phyloP scores from a whole-genome alignment of 2,888 invertebrate genomes.

The Monochamus alternatus region DNA sequence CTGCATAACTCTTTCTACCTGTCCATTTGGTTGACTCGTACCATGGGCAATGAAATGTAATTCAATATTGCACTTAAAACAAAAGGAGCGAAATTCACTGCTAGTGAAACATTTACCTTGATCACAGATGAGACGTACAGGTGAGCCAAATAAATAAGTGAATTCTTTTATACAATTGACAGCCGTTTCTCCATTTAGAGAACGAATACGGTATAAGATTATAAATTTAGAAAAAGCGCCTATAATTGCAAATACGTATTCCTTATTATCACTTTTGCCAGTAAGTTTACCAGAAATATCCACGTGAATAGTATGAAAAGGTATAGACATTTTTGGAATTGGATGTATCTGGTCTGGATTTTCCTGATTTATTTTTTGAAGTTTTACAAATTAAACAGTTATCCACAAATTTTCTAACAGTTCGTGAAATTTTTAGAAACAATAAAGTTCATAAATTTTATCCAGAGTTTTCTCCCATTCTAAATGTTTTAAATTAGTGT shows the following conservation, averaged over 20 bases:
- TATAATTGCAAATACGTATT: slow-evolving; percentile 38
- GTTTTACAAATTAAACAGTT: slow-evolving; percentile 61
- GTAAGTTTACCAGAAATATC: slow-evolving; percentile 49
- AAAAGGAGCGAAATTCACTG: slow-evolving; percentile 21
- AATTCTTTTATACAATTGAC: slow-evolving; percentile 14
- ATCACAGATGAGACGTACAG: slow-evolving; percentile 21
- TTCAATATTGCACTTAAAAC: slow-evolving; percentile 12
- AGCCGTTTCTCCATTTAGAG: background rate
- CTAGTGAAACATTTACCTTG: slow-evolving; percentile 30
- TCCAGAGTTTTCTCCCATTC: slow-evolving; percentile 47
- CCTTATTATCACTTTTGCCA: slow-evolving; percentile 38
- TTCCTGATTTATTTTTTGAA: slow-evolving; percentile 59
- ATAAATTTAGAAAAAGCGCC: slow-evolving; percentile 34
- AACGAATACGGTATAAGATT: background rate
- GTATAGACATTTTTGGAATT: slow-evolving; percentile 57
- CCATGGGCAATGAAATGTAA: slow-evolving; percentile 23
- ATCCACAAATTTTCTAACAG: slow-evolving; percentile 61
- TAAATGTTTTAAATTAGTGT: slow-evolving; percentile 54
- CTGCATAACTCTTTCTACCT: slow-evolving; percentile 32
- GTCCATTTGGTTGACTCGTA: slow-evolving; percentile 26
- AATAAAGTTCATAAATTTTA: slow-evolving; percentile 58
- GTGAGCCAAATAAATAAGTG: slow-evolving; percentile 20
- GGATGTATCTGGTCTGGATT: slow-evolving; percentile 59
- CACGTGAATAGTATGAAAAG: slow-evolving; percentile 61
- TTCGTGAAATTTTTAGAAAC: slow-evolving; percentile 59